A percentile compares a stretch with the other conserved stretches of the same genome.
phyloP scores from a whole-genome alignment of 2,888 invertebrate species.

The Drosophila imparisetae region DNA sequence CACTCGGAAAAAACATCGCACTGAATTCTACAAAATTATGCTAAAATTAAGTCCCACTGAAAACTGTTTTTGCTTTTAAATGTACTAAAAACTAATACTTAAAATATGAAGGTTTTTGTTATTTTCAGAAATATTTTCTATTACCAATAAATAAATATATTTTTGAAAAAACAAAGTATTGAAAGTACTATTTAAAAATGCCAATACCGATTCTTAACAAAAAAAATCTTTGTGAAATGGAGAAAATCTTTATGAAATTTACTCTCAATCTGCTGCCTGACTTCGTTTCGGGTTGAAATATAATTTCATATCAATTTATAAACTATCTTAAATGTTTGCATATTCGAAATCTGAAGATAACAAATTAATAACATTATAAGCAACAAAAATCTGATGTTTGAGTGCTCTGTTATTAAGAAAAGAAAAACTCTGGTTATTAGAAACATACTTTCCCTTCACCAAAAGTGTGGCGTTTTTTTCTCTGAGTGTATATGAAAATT shows the following conservation, averaged over 20 bases:
- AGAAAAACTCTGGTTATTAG: not conserved
- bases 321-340: not conserved
- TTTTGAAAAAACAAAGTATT: no score
- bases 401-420: accelerated
- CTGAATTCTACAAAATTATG: not conserved
- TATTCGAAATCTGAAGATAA: no score
- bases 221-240: not conserved
- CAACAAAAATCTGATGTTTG: no score
- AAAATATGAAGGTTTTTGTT: no score
- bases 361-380: no score
- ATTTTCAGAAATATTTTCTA: no score
- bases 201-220: no score
- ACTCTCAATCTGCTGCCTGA: not conserved
- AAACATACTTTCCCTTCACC: not conserved
- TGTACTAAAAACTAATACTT: no score
- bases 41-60: not conserved
- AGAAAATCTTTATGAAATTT: not conserved
- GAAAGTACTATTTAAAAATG: no score
- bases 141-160: no score
- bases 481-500: constrained; percentile 32
- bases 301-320: not conserved
- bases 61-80: not conserved
- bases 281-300: not conserved
- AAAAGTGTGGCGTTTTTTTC: not conserved
- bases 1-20: not conserved